Evolutionary conservation across 2,797 vertebrate genomes (phyloP), one percentile per base, ranked within the genome.

Genomic region (Chrosomus eos): DNA sequence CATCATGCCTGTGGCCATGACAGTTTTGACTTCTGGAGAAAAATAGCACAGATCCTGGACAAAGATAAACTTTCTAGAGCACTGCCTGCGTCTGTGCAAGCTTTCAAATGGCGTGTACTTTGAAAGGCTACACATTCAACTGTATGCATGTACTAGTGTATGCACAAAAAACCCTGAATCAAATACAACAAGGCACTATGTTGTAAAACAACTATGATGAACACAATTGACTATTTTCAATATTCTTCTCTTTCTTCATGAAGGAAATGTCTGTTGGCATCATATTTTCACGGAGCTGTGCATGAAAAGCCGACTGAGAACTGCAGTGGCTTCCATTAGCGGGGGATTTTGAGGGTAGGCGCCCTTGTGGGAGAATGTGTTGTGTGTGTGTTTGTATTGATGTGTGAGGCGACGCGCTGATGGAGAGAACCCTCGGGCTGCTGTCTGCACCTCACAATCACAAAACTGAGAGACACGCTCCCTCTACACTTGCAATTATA

Each of bases 401-500:
- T 97, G 97, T 97, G 96, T 96, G 96, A 95, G 95, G 94, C 95
- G 96, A 96, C 94, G 96, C 96, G 96, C 96, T 97, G 97, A 98
- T 97, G 97, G 62, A 97, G 97, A 96, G 96, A 97, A 97, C 97
- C 97, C 95, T 97, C 97, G 97, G 97, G 98, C 96, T 95, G 97
- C 96, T 97, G 97, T 98, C 98, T 98, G 97, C 97, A 98, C 97
- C 97, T 98, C 97, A 95, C 96, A 97, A 98, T 98, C 96, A 97
- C 96, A 97, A 97, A 97, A 98, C 96, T 96, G 96, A 98, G 97
- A 97, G 97, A 97, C 96, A 96, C 95, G 95, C 97, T 98, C 97
- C 97, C 97, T 97, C 97, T 97, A 97, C 97, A 97, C 97, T 97
- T 97, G 97, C 97, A 97, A 98, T 99, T 99, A 98, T 97, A 97